A percentile compares a stretch with the other conserved stretches of the same genome.
Evolutionary conservation across 2,888 invertebrate species (phyloP).

Genomic region (Tachystola acroxantha): DNA sequence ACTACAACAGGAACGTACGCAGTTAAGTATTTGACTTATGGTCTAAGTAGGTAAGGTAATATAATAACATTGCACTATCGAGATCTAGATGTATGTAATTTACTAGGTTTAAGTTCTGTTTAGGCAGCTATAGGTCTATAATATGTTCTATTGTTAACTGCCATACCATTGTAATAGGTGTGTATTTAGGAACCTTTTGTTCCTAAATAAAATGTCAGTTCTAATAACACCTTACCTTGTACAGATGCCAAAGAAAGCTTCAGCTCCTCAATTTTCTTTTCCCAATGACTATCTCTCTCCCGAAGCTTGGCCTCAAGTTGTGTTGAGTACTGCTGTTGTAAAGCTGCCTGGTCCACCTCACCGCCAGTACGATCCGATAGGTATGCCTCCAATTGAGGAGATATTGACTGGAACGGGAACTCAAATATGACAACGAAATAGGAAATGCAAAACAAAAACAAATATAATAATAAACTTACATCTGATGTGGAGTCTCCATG

Average conservation of each 20-base stretch:
- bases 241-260: constrained; percentile 77
- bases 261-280: constrained; percentile 78
- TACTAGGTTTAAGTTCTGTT: no score
- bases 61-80: no score
- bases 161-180: no score
- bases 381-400: constrained; percentile 68
- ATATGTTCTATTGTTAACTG: no score
- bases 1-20: no score
- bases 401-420: constrained; percentile 55
- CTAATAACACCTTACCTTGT: no score
- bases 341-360: constrained; percentile 48
- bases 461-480: constrained; percentile 12
- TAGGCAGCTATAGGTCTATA: no score
- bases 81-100: no score
- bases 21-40: no score
- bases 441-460: background rate
- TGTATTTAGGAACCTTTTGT: no score
- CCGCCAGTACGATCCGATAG: constrained; percentile 63
- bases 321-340: constrained; percentile 78
- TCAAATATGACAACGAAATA: background rate
- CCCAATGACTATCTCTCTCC: constrained; percentile 79
- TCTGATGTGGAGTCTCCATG: constrained; percentile 62
- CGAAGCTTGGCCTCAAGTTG: constrained; percentile 80
- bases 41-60: no score
- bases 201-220: no score